A percentile compares a stretch with the other conserved stretches of the same genome.
These are phyloP conservation scores for Toxostoma redivivum DNA, from an alignment of 2,113 vertebrate species.

Conservation along the genomic window DNA sequence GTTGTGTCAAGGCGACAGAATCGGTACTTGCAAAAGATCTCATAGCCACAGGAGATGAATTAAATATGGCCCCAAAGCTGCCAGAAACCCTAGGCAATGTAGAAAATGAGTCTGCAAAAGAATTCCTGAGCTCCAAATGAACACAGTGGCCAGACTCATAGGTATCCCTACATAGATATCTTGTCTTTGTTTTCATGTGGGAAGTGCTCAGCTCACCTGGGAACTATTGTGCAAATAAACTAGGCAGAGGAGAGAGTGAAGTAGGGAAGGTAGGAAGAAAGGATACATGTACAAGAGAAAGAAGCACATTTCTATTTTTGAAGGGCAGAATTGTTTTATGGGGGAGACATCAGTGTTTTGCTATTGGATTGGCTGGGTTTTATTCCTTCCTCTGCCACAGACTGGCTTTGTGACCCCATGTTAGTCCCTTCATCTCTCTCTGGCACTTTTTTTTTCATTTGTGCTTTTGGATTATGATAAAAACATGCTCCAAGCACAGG, in stretches of 20 bases:
- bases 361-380: not conserved
- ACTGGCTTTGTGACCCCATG: not conserved
- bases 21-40: not conserved
- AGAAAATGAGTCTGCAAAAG: not conserved
- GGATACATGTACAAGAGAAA: not conserved
- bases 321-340: not conserved
- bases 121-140: not conserved
- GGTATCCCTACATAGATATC: rapidly evolving
- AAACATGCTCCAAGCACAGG: not conserved
- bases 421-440: not conserved
- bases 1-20: not conserved
- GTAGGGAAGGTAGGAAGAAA: not conserved
- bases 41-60: not conserved
- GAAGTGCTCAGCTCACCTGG: not conserved
- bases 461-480: not conserved
- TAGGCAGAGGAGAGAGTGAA: not conserved
- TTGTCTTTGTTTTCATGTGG: not conserved
- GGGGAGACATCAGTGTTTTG: not conserved
- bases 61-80: not conserved
- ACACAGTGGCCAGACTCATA: not conserved
- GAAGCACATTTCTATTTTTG: not conserved
- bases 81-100: not conserved
- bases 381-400: not conserved
- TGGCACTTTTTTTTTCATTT: not conserved
- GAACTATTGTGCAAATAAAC: not conserved